Conservation (phyloP, 2,113 vertebrate species). For the Hymenochirus boettgeri region DNA sequence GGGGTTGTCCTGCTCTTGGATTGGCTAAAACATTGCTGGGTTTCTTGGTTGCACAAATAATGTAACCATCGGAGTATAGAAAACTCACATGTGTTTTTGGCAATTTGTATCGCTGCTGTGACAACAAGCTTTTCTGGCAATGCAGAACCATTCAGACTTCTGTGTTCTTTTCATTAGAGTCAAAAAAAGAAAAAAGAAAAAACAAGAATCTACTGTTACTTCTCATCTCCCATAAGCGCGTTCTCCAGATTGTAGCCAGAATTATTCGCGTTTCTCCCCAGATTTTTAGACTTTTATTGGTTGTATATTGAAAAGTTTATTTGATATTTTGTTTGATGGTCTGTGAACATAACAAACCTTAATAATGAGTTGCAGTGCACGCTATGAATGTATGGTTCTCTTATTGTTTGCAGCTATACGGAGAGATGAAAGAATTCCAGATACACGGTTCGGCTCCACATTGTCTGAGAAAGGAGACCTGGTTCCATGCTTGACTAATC, state of each 20-base stretch:
- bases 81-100: slow-evolving; percentile 35
- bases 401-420: too few species aligned
- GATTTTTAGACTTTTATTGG: slow-evolving; percentile 38
- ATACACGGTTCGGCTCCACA: too few species aligned
- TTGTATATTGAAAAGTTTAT: slow-evolving; percentile 13
- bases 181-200: slow-evolving; percentile 8
- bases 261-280: slow-evolving; percentile 34
- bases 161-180: slow-evolving; percentile 19
- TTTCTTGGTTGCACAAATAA: slow-evolving; percentile 20
- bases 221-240: slow-evolving; percentile 4
- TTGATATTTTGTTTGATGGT: too few species aligned
- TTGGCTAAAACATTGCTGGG: slow-evolving; percentile 15
- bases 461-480: too few species aligned
- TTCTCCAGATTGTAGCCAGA: slow-evolving; percentile 4
- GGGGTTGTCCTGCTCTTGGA: background rate
- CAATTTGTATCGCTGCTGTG: slow-evolving; percentile 32
- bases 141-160: slow-evolving; percentile 11
- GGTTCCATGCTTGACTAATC: too few species aligned
- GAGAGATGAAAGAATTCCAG: too few species aligned
- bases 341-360: too few species aligned
- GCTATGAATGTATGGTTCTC: too few species aligned
- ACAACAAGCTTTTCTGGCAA: slow-evolving; percentile 35
- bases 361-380: too few species aligned
- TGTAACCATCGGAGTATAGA: slow-evolving; percentile 17
- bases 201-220: slow-evolving; percentile 28